Evolutionary conservation across 2,888 invertebrate genomes (phyloP).

Genomic region (Lasioglossum morio): DNA sequence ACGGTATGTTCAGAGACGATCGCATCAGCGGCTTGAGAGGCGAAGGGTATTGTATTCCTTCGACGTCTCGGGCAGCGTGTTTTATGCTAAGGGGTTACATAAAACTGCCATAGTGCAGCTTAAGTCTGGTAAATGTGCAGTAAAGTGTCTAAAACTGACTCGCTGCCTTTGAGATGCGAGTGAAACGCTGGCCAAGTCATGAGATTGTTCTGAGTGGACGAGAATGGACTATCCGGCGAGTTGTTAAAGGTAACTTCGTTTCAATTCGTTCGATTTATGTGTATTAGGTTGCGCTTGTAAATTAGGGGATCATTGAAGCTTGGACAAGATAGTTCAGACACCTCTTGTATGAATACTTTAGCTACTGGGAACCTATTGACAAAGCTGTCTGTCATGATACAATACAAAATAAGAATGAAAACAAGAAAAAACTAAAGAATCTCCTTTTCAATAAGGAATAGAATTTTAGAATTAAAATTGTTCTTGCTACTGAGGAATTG

Average conservation of each 20-base stretch:
- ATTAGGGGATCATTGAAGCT: neutral
- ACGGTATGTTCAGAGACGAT: neutral
- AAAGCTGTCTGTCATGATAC: neutral
- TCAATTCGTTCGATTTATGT: neutral
- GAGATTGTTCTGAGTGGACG: neutral
- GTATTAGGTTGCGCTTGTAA: neutral
- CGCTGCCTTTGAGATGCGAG: neutral
- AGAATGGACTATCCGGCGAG: neutral
- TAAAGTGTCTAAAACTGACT: constrained; percentile 5
- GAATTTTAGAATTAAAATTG: no score
- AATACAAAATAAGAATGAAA: neutral
- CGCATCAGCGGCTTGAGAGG: neutral
- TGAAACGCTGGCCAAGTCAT: neutral
- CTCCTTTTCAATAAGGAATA: neutral
- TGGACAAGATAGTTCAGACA: neutral
- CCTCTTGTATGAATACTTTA: neutral
- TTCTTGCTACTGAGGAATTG: no score
- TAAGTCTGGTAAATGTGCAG: constrained; percentile 4
- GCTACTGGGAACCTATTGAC: neutral
- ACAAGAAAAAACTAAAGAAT: no score
- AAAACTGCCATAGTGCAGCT: neutral
- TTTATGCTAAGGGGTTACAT: constrained; percentile 5
- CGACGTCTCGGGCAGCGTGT: neutral
- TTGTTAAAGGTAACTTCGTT: neutral
- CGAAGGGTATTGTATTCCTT: neutral